These are phyloP conservation scores for Forficula auricularia DNA, from an alignment of 1,140 invertebrate genomes.

Conservation along the genomic window DNA sequence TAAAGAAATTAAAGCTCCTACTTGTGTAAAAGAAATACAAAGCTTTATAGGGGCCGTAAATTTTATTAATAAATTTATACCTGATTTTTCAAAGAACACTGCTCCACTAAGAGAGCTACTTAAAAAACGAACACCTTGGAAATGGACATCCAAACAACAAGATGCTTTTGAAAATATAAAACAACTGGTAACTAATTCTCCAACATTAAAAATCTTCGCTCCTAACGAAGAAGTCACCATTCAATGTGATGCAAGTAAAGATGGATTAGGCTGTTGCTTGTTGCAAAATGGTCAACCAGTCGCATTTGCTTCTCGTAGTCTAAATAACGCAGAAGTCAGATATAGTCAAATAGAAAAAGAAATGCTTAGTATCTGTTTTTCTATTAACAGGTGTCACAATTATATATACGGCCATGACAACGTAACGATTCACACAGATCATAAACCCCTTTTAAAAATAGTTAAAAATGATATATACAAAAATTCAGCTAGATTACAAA, in stretches of 20 bases:
- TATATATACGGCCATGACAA: slow-evolving; percentile 23
- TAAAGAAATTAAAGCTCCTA: slow-evolving; percentile 15
- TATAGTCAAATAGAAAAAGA: slow-evolving; percentile 9
- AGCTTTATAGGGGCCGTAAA: slow-evolving; percentile 20
- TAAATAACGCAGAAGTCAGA: slow-evolving; percentile 11
- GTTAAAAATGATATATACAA: no score
- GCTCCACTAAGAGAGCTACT: slow-evolving; percentile 15
- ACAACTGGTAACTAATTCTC: slow-evolving; percentile 14
- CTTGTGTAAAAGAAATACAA: slow-evolving; percentile 13
- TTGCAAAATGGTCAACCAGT: slow-evolving; percentile 18
- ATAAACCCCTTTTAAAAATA: slow-evolving; percentile 20
- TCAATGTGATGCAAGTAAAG: slow-evolving; percentile 19
- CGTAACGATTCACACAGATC: slow-evolving; percentile 21
- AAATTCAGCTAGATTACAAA: no score
- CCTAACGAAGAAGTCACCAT: slow-evolving; percentile 12
- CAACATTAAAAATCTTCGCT: slow-evolving; percentile 18
- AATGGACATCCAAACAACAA: slow-evolving; percentile 16
- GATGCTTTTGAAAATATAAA: slow-evolving; percentile 15
- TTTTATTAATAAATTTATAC: slow-evolving; percentile 20
- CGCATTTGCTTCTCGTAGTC: slow-evolving; percentile 20
- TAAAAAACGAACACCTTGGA: slow-evolving; percentile 13
- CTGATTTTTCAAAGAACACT: slow-evolving; percentile 18
- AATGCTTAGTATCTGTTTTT: slow-evolving; percentile 9
- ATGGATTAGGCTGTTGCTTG: slow-evolving; percentile 20
- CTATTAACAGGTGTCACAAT: slow-evolving; percentile 22